Conservation (phyloP, 2,888 invertebrate species). For the Carterocephalus palaemon region DNA sequence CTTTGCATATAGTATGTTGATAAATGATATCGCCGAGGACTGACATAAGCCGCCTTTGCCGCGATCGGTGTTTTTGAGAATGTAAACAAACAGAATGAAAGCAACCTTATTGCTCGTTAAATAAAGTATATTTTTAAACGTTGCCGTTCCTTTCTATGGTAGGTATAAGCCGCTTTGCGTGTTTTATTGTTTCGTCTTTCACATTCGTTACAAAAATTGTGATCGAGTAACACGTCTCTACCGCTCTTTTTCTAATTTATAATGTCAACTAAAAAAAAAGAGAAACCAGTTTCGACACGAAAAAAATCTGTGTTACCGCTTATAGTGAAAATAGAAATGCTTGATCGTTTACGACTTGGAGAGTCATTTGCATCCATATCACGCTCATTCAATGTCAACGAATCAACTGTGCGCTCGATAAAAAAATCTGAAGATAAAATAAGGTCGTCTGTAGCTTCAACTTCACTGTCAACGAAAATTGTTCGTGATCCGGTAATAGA, state of each 20-base stretch:
- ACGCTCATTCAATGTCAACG: conserved; percentile 31
- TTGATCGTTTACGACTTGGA: conserved; percentile 31
- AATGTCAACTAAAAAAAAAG: conserved; percentile 28
- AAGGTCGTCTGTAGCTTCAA: conserved; percentile 35
- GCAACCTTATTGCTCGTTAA: conserved; percentile 5
- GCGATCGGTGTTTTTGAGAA: no score
- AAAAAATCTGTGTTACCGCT: conserved; percentile 31
- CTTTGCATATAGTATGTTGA: conserved; percentile 16
- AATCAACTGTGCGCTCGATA: conserved; percentile 31
- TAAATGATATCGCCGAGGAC: conserved; percentile 5
- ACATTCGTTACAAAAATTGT: conserved; percentile 27
- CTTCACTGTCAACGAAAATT: conserved; percentile 35
- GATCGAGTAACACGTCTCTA: conserved; percentile 25
- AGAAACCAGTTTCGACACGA: conserved; percentile 23
- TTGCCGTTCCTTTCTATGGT: conserved; percentile 20
- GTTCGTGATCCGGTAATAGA: conserved; percentile 34
- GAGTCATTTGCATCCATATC: conserved; percentile 31
- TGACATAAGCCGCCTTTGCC: conserved; percentile 24
- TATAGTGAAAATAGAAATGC: conserved; percentile 33
- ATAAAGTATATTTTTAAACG: no score
- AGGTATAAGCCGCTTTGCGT: no score
- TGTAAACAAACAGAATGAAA: no score
- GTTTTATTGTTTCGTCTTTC: conserved; percentile 21
- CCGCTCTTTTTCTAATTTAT: conserved; percentile 23
- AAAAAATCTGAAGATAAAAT: conserved; percentile 32